phyloP scores from a whole-genome alignment of 2,797 vertebrate genomes.

The Schizothorax lantsangensis region DNA sequence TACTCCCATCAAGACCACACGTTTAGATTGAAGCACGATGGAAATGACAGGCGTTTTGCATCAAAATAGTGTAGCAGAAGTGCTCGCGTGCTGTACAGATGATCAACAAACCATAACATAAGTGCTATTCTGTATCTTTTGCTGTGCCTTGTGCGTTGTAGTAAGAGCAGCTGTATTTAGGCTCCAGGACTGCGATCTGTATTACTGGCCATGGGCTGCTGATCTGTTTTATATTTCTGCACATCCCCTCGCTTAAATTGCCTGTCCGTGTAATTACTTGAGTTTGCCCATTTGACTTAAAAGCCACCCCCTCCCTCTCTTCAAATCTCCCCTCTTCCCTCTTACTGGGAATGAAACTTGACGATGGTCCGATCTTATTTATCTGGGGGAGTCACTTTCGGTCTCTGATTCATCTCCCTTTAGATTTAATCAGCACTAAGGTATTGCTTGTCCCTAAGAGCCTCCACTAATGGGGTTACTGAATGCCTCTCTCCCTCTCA shows the following conservation, averaged over 20 bases:
- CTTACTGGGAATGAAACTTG: conserved; percentile 92
- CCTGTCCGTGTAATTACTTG: conserved; percentile 95
- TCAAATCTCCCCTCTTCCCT: conserved; percentile 67
- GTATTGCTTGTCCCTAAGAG: conserved; percentile 98
- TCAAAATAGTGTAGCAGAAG: not conserved
- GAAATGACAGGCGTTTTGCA: not conserved
- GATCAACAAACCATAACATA: conserved; percentile 3
- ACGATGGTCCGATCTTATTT: conserved; percentile 92
- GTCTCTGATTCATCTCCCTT: conserved; percentile 94
- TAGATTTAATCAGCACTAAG: conserved; percentile 98
- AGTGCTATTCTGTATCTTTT: conserved; percentile 23
- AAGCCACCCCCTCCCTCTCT: conserved; percentile 76
- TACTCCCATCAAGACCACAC: conserved; percentile 9
- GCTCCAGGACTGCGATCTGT: conserved; percentile 19
- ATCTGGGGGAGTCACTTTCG: conserved; percentile 92
- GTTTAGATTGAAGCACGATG: not conserved
- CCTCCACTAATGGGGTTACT: conserved; percentile 97
- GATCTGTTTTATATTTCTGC: conserved; percentile 86
- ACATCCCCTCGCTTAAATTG: conserved; percentile 89
- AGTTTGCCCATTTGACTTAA: conserved; percentile 97
- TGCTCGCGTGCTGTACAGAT: not conserved
- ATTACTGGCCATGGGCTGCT: conserved; percentile 82
- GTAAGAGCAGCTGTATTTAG: conserved; percentile 26
- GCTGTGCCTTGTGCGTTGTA: not conserved
- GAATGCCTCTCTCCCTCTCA: conserved; percentile 85